Percentiles rank a stretch among this genome's conserved stretches.
These are phyloP conservation scores for Atta colombica DNA, from an alignment of 1,140 invertebrate genomes.

Conservation along the genomic window DNA sequence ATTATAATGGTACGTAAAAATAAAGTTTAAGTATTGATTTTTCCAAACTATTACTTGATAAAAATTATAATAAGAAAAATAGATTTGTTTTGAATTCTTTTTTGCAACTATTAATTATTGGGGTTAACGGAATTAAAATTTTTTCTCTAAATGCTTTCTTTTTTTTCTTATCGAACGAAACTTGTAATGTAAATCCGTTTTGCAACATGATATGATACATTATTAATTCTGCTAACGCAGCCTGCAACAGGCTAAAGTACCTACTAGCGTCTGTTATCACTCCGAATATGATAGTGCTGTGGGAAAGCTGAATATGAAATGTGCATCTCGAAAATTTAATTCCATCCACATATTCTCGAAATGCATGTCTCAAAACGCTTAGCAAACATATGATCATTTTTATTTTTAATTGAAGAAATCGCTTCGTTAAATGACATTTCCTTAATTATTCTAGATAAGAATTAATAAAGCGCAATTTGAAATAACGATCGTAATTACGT, in stretches of 20 bases:
- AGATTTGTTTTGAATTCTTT: background rate
- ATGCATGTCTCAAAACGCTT: constrained; percentile 2
- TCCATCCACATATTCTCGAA: background rate
- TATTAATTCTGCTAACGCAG: constrained; percentile 32
- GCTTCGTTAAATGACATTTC: background rate
- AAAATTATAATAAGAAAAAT: constrained; percentile 23
- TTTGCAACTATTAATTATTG: background rate
- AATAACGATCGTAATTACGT: background rate
- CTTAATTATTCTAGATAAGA: background rate
- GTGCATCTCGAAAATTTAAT: constrained; percentile 40
- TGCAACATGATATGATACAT: constrained; percentile 37
- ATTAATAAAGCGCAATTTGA: background rate
- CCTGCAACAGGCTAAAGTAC: constrained; percentile 22
- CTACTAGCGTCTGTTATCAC: constrained; percentile 44
- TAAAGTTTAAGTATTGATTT: background rate
- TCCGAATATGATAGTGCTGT: constrained; percentile 47
- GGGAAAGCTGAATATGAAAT: constrained; percentile 37
- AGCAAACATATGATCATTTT: background rate
- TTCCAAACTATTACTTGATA: background rate
- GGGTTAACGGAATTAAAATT: background rate
- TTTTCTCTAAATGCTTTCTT: background rate
- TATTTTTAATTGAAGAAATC: background rate
- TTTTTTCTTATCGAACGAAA: constrained; percentile 6
- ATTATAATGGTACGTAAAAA: background rate
- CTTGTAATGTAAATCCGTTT: constrained; percentile 49